Evolutionary conservation across 2,797 vertebrate genomes (phyloP), one percentile per base, ranked within the genome.

Genomic region (Bradypus variegatus): DNA sequence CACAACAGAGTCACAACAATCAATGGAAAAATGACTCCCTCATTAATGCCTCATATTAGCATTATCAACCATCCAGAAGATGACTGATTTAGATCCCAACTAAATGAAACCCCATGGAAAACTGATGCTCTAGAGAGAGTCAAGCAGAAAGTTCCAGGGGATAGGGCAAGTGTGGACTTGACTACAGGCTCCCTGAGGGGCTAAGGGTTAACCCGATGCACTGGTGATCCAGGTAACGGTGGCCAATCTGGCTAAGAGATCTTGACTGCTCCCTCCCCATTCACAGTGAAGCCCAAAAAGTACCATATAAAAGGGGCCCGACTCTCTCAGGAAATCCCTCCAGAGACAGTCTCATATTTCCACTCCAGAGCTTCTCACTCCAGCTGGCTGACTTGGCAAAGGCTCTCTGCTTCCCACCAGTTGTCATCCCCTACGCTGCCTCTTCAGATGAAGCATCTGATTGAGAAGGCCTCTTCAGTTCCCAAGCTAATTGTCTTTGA

Each of bases 171-270:
- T 27, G 6, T 29, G 36, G 72, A 62, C 50, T 78, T 93, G 64
- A 70, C 75, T 53, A 64, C 90, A 89, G 64, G 86, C 33, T 64
- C 70, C 55, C 11, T 64, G 83, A 78, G 83, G 84, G 80, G 65
- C 80, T 72, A 91, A 73, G 69, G 93, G 88, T 89, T 93, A 92
- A 94, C 91, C 86, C 81, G 93, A 89, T 78, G 50, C 94, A 82
- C 89, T 70, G 50, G 90, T 89, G 93, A 87, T 60, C 62, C 83
- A n/a, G 45, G 29, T 60, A 38, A 94, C 93, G 91, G 88, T 75
- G 73, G 81, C 77, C 73, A 75, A 0, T 50, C 90, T 92, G 87
- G 81, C 85, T 73, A 25, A 60, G 70, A 64, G 36, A 90, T 69
- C 72, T 90, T 81, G 67, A 78, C 36, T 81, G 81, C 78, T 87